Base-by-base conservation (phyloP, 2,113 vertebrate genomes). In the Alces alces region DNA sequence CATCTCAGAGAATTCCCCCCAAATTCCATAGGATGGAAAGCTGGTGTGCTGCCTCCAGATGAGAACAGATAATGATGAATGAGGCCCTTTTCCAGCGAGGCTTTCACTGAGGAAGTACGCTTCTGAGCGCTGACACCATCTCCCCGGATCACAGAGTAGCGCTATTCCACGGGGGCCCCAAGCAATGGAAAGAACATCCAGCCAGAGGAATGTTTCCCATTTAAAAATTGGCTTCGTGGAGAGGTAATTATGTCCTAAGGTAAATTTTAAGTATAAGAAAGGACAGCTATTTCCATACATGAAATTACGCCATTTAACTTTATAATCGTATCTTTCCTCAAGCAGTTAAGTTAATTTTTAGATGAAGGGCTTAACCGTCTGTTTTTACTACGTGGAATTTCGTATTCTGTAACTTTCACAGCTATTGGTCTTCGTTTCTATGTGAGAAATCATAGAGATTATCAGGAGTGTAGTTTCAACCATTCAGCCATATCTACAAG, bases 201-300 rank as follows among this genome's bases (percentile, higher is more conserved):
- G 1, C 55, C 86, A 86, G 92, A 47, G 92, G 95, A 98, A 86
- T 92, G 91, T 94, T 98, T 98, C 98, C 97, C 97, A 97, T 96
- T 96, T 98, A 97, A 89, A 98, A 98, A 93, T n/a, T 98, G 97
- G 83, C 96, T 98, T 98, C 95, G 83, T 82, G 64, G 87, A 86
- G 57, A 96, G 86, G 60, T 92, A 97, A 97, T 94, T 93, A 95
- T 54, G 54, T 97, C 93, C 92, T 88, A 96, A 96, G 95, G 96
- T 95, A 96, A 82, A 93, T 90, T 85, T 96, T 86, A 93, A 97
- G 66, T 90, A 87, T 97, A 87, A 97, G 95, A 96, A 96, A 95
- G 95, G 96, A 95, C 80, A 88, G 66, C 92, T 58, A 96, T 96
- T 95, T 95, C 96, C 95, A 95, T 86, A 93, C 11, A 70, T 60